A percentile compares a stretch with the other conserved stretches of the same genome.
phyloP scores from a whole-genome alignment of 2,888 invertebrate species.

The Harpalus rubripes region DNA sequence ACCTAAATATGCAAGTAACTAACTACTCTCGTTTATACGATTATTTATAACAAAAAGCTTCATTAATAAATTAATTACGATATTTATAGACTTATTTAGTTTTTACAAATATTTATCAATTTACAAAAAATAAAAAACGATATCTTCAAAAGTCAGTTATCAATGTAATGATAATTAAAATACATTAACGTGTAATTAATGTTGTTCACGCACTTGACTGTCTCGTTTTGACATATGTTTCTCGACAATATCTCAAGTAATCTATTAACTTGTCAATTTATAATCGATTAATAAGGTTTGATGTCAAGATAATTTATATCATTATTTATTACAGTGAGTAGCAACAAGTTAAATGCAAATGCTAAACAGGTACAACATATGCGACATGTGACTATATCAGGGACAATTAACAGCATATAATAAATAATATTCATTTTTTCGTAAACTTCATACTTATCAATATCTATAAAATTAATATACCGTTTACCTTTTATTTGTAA shows the following conservation, averaged over 20 bases:
- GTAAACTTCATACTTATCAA: too few relatives aligned
- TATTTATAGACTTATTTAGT: too few relatives aligned
- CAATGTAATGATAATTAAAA: conserved; percentile 16
- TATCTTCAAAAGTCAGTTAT: conserved; percentile 11
- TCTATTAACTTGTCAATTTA: conserved; percentile 64
- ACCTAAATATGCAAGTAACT: too few relatives aligned
- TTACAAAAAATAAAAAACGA: neutral
- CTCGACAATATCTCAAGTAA: conserved; percentile 61
- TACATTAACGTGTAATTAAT: conserved; percentile 58
- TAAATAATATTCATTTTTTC: too few relatives aligned
- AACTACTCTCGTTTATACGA: too few relatives aligned
- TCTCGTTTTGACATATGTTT: conserved; percentile 57
- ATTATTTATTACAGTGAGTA: conserved; percentile 17
- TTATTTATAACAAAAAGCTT: too few relatives aligned
- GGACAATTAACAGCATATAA: neutral
- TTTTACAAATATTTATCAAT: neutral
- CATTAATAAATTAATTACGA: too few relatives aligned
- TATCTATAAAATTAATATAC: too few relatives aligned
- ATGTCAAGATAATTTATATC: conserved; percentile 56
- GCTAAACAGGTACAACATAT: neutral
- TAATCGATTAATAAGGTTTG: conserved; percentile 55
- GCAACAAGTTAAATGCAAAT: conserved; percentile 3
- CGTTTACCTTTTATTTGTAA: too few relatives aligned
- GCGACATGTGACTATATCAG: neutral
- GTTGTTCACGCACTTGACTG: conserved; percentile 55